These are phyloP conservation scores for Aphaenogaster floridana DNA, from an alignment of 1,140 invertebrate species.

Conservation along the genomic window DNA sequence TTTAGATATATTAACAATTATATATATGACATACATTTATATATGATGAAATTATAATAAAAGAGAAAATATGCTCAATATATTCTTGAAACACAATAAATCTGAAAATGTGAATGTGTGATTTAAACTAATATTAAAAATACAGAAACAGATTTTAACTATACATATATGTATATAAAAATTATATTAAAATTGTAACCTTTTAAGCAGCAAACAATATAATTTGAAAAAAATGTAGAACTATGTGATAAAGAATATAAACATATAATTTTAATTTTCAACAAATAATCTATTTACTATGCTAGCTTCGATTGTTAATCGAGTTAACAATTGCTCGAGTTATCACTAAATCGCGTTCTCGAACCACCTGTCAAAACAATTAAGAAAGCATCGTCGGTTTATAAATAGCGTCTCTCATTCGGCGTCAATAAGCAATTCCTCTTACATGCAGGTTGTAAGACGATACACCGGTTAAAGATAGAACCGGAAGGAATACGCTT, in stretches of 20 bases:
- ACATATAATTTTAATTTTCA: not conserved
- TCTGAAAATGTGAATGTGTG: not conserved
- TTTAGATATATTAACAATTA: not conserved
- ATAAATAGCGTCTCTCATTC: not conserved
- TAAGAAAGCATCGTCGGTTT: not conserved
- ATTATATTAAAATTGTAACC: not conserved
- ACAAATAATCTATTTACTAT: not conserved
- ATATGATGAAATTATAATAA: not conserved
- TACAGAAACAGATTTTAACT: conserved; percentile 1
- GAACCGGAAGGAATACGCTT: not conserved
- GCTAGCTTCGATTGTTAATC: not conserved
- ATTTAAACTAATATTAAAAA: not conserved
- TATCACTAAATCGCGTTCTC: not conserved
- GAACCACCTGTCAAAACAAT: not conserved
- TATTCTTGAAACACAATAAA: not conserved
- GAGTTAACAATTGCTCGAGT: not conserved
- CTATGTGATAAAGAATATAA: not conserved
- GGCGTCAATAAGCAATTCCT: conserved; percentile 4
- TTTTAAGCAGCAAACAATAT: not conserved
- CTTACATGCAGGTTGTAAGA: not conserved
- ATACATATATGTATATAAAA: not conserved
- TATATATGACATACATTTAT: not conserved
- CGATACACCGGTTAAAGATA: not conserved
- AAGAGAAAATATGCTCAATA: not conserved
- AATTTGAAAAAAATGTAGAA: not conserved